Conservation (phyloP, 2,113 vertebrate genomes). For the Prietella phreatophila region DNA sequence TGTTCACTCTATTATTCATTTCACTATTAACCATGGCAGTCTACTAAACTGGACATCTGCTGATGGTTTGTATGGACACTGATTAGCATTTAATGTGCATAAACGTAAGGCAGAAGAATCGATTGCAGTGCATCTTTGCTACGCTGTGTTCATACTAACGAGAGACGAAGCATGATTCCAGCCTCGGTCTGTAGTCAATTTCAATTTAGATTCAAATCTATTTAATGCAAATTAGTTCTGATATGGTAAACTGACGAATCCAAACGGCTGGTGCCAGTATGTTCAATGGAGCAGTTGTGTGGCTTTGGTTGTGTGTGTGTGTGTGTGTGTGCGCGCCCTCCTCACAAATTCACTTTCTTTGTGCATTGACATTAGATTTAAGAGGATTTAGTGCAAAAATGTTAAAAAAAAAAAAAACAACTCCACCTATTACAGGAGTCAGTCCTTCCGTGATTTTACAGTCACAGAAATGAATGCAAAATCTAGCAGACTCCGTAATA, state of each 20-base stretch:
- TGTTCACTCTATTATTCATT: not conserved
- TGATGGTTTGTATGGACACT: not conserved
- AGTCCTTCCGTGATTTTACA: too few relatives aligned
- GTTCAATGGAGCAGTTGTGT: not conserved
- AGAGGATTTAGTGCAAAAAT: not conserved
- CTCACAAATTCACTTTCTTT: not conserved
- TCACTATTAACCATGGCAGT: not conserved
- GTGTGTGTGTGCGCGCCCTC: not conserved
- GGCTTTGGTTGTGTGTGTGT: not conserved
- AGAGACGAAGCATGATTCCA: not conserved
- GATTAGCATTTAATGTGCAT: not conserved
- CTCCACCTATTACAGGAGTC: too few relatives aligned
- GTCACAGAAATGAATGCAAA: too few relatives aligned
- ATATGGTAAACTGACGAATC: not conserved
- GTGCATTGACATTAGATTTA: not conserved
- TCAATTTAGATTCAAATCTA: not conserved
- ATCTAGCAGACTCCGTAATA: too few relatives aligned
- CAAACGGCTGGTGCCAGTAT: not conserved
- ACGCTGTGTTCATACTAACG: not conserved
- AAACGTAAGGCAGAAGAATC: not conserved
- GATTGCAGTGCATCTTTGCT: not conserved
- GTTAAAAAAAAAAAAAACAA: not conserved
- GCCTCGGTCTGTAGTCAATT: not conserved
- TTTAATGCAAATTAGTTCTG: not conserved
- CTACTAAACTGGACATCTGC: not conserved